phyloP scores from a whole-genome alignment of 2,888 invertebrate species.

The Tigriopus californicus region DNA sequence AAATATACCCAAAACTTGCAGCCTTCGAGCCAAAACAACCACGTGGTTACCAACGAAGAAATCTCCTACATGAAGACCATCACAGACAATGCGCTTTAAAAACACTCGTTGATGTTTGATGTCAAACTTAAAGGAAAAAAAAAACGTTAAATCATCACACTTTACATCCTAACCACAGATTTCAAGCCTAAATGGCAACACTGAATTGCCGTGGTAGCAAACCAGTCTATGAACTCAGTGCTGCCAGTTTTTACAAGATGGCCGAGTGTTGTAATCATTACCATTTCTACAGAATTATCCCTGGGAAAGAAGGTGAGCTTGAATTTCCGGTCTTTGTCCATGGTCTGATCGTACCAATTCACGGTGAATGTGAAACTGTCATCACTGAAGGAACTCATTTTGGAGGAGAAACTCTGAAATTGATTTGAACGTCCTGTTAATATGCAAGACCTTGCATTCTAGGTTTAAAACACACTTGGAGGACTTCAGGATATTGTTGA shows the following conservation, averaged over 20 bases:
- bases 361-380: slow-evolving; percentile 31
- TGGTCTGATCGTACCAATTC: slow-evolving; percentile 71
- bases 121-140: slow-evolving; percentile 25
- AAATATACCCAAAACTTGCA: slow-evolving; percentile 21
- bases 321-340: slow-evolving; percentile 51
- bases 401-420: too few relatives aligned
- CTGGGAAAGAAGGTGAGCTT: slow-evolving; percentile 52
- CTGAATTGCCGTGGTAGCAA: too few relatives aligned
- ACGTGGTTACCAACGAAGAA: slow-evolving; percentile 28
- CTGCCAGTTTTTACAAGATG: too few relatives aligned
- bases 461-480: too few relatives aligned
- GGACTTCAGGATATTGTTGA: too few relatives aligned
- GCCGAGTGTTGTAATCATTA: too few relatives aligned
- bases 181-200: background rate
- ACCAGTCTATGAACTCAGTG: too few relatives aligned
- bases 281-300: slow-evolving; percentile 63
- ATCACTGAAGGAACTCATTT: slow-evolving; percentile 19
- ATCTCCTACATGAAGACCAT: slow-evolving; percentile 24
- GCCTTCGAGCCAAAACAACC: slow-evolving; percentile 25
- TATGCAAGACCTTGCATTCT: too few relatives aligned
- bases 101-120: slow-evolving; percentile 27
- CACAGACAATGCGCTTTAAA: slow-evolving; percentile 25
- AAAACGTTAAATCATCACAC: background rate
- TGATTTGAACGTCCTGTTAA: too few relatives aligned
- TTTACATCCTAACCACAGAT: background rate